Conservation (phyloP, 2,113 vertebrate species). For the Tachysurus vachellii region DNA sequence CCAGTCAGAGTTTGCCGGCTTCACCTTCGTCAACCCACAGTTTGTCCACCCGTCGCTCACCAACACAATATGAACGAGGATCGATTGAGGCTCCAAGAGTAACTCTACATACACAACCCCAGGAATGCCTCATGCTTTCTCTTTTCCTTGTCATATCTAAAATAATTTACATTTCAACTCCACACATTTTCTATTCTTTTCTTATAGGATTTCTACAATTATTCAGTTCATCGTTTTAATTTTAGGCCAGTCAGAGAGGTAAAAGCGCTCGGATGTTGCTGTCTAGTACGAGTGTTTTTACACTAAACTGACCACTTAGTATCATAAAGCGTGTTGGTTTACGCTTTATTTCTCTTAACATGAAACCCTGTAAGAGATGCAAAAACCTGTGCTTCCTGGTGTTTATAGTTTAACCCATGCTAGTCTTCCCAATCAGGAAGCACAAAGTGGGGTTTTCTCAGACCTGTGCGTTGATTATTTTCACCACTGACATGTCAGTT, state of each 20-base stretch:
- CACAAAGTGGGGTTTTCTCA: not conserved
- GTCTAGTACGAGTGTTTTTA: conserved; percentile 24
- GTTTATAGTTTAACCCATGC: conserved; percentile 9
- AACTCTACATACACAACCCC: conserved; percentile 43
- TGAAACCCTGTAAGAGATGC: conserved; percentile 23
- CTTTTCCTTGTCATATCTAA: not conserved
- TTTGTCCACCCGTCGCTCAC: conserved; percentile 78
- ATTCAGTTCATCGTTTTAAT: conserved; percentile 21
- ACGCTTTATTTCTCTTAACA: conserved; percentile 10
- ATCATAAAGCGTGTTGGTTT: conserved; percentile 11
- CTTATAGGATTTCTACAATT: conserved; percentile 9
- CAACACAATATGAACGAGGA: conserved; percentile 73
- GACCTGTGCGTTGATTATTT: not conserved
- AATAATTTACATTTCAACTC: not conserved
- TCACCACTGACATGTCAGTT: not conserved
- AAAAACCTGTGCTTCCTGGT: conserved; percentile 50
- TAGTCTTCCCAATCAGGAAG: conserved; percentile 44
- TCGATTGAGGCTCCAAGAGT: not conserved
- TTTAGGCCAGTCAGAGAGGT: conserved; percentile 34
- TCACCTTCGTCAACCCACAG: conserved; percentile 93
- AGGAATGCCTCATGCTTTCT: conserved; percentile 37
- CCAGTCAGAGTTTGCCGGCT: conserved; percentile 95
- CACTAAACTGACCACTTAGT: not conserved
- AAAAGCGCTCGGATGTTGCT: not conserved
- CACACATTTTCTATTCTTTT: not conserved